Base-by-base conservation (phyloP, 2,888 invertebrate species). In the Frankliniella fusca region DNA sequence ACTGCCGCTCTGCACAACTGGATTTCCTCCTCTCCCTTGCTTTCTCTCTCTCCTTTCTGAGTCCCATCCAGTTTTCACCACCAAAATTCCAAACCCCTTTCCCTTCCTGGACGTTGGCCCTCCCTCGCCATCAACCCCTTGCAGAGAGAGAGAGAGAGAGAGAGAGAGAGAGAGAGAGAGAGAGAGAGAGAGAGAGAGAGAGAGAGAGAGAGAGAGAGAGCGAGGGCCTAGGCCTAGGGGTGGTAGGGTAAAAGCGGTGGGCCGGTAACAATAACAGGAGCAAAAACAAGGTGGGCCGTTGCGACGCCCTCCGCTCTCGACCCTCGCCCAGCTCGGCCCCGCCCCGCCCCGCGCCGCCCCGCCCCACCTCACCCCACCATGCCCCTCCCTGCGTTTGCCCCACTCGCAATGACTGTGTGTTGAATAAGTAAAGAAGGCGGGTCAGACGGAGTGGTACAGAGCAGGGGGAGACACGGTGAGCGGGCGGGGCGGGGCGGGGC, bases 351-450 rank as follows among this genome's bases (percentile, higher is more conserved):
- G 38, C 38, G 3, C 38, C 38, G 5, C 38, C 38, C 38, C 38
- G 5, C 38, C 38, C 38, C 38, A 5, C 38, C 38, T 3, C 38
- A 5, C 38, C 38, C 38, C 38, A 5, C 38, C 38, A 2, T 5
- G 38, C 38, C 38, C 2, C 38, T 2, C 38, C 38, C 38, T 38
- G 38, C 38, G 38, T 5, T 5, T 18, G 15, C 15, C 61, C 61
- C 61, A n/a, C 61, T n/a, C 20, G 61, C 61, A 11, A 61, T 61
- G 15, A 61, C 70, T 76, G 27, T 27, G 70, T 27, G 70, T 27
- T 76, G 70, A 76, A 76, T 76, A 76, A 76, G 70, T 76, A 23
- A 76, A 23, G 54, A 54, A 54, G 18, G 54, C 12, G 54, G 18
- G 54, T 20, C 61, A 61, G 61, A 15, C 61, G 18, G 61, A 61